These are phyloP conservation scores for Emys orbicularis DNA, from an alignment of 2,797 vertebrate species.

Conservation along the genomic window DNA sequence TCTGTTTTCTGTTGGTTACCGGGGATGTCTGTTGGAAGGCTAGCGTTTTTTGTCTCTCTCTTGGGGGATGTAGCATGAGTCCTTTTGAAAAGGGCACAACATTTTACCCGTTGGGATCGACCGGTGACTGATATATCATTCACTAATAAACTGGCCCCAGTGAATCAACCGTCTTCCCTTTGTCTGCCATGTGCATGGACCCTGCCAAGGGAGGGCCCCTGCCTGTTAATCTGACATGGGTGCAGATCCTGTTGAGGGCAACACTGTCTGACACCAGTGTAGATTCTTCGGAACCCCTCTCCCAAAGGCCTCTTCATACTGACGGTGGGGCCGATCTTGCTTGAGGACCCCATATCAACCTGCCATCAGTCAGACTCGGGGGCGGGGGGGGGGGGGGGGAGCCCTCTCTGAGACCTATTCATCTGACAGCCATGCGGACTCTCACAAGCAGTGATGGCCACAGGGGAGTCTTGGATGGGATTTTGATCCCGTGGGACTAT, in stretches of 20 bases:
- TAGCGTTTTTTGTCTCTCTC: neutral
- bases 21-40: neutral
- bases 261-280: neutral
- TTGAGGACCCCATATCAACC: neutral
- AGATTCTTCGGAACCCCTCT: neutral
- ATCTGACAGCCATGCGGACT: neutral
- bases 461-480: neutral
- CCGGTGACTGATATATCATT: neutral
- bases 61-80: neutral
- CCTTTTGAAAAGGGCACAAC: neutral
- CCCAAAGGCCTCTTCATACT: neutral
- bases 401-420: neutral
- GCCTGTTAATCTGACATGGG: neutral
- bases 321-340: neutral
- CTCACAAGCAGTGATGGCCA: neutral
- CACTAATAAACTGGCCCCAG: neutral
- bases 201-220: neutral
- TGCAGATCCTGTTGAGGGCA: neutral
- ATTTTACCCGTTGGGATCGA: neutral
- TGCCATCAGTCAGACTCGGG: neutral
- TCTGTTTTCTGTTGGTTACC: neutral
- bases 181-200: neutral
- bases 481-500: neutral
- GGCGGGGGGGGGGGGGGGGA: too few species aligned
- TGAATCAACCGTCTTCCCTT: neutral